These are phyloP conservation scores for Sternarchorhynchus goeldii DNA, from an alignment of 2,797 vertebrate genomes.

Conservation along the genomic window DNA sequence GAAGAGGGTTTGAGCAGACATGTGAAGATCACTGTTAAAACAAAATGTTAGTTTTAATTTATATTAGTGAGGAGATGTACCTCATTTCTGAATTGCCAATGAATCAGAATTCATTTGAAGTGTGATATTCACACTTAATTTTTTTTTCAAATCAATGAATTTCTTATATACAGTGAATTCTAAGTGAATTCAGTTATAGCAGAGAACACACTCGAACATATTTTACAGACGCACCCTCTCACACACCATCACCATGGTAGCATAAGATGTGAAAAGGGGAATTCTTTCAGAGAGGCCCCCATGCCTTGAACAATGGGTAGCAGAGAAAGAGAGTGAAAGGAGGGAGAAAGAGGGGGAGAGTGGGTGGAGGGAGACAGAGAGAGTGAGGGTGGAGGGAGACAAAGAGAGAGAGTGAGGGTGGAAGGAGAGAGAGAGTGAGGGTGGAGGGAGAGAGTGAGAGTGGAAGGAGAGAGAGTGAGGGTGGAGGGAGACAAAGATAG, in stretches of 20 bases:
- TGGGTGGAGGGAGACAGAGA: background rate
- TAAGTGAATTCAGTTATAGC: background rate
- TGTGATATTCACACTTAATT: no score
- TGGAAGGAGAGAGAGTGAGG: no score
- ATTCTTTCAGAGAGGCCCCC: conserved; percentile 54
- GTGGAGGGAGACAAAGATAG: no score
- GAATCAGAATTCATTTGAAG: no score
- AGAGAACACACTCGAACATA: background rate
- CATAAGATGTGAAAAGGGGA: conserved; percentile 50
- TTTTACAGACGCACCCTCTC: conserved; percentile 1
- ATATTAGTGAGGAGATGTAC: background rate
- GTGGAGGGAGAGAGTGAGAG: no score
- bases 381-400: background rate
- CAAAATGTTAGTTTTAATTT: background rate
- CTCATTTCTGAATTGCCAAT: background rate
- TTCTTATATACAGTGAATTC: no score
- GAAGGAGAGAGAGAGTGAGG: no score
- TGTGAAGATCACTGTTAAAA: background rate
- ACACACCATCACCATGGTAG: conserved; percentile 26
- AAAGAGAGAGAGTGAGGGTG: background rate
- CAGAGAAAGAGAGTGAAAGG: conserved; percentile 7
- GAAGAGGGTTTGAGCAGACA: background rate
- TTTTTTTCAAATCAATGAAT: no score
- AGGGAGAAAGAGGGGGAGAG: background rate
- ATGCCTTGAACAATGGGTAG: conserved; percentile 46